Evolutionary conservation across 1,140 invertebrate genomes (phyloP).

Genomic region (Condylostylus longicornis): DNA sequence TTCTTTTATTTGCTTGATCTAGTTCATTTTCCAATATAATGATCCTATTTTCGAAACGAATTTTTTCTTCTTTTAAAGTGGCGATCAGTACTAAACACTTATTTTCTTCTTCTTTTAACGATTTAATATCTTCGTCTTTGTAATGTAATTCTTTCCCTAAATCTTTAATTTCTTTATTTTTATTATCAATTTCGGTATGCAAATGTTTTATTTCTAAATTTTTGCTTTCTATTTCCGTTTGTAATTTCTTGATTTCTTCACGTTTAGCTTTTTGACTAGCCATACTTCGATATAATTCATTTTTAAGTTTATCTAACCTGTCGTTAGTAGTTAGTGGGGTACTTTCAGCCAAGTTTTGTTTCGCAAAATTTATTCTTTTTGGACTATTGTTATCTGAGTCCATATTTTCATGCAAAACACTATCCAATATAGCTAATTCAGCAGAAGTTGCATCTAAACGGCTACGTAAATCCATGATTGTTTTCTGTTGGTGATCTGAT

Average conservation of each 20-base stretch:
- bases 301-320: constrained; percentile 20
- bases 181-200: constrained; percentile 19
- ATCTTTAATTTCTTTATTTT: constrained; percentile 15
- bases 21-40: constrained; percentile 12
- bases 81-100: constrained; percentile 16
- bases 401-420: constrained; percentile 21
- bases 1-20: constrained; percentile 3
- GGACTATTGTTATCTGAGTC: constrained; percentile 13
- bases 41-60: constrained; percentile 17
- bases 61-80: constrained; percentile 17
- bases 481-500: constrained; percentile 19
- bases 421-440: constrained; percentile 27
- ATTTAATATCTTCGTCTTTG: constrained; percentile 23
- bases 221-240: constrained; percentile 20
- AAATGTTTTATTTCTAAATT: constrained; percentile 14
- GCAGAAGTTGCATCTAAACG: constrained; percentile 19
- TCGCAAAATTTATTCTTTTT: constrained; percentile 12
- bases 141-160: no score
- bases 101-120: constrained; percentile 22
- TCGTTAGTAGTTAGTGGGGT: constrained; percentile 20
- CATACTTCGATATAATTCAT: constrained; percentile 21
- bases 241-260: constrained; percentile 22
- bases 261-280: constrained; percentile 22
- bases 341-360: constrained; percentile 15
- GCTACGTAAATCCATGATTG: constrained; percentile 16